Evolutionary conservation across 2,888 invertebrate genomes (phyloP).

Genomic region (Homarus gammarus): DNA sequence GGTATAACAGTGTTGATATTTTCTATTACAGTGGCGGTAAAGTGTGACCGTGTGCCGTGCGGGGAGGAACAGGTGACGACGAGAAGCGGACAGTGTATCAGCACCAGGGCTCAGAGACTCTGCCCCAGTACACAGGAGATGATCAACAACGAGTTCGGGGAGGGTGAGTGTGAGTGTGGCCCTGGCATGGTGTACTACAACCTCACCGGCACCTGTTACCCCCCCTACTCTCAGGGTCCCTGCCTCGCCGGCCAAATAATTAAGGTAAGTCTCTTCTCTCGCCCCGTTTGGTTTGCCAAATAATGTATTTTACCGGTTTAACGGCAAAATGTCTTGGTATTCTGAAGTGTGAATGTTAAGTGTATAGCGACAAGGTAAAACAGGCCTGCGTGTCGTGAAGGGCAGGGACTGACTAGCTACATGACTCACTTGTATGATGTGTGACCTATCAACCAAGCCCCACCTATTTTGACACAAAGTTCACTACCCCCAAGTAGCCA

Average conservation of each 20-base stretch:
- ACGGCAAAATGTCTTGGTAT: too few relatives aligned
- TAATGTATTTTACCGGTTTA: too few relatives aligned
- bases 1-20: not conserved
- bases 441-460: too few relatives aligned
- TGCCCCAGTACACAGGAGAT: slow-evolving; percentile 37
- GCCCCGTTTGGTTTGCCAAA: too few relatives aligned
- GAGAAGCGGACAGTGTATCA: not conserved
- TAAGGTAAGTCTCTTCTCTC: slow-evolving; percentile 24
- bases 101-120: not conserved
- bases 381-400: too few relatives aligned
- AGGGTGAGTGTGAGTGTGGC: slow-evolving; percentile 46
- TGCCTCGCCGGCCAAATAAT: slow-evolving; percentile 25
- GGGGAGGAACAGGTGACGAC: not conserved
- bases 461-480: too few relatives aligned
- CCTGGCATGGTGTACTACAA: slow-evolving; percentile 35
- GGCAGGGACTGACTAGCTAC: too few relatives aligned
- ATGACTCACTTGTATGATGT: too few relatives aligned
- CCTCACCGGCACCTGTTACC: slow-evolving; percentile 25
- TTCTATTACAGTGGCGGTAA: not conserved
- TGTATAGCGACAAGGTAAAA: too few relatives aligned
- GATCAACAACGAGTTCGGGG: slow-evolving; percentile 47
- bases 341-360: too few relatives aligned
- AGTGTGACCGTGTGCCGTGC: not conserved
- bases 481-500: too few relatives aligned
- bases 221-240: slow-evolving; percentile 49